Evolutionary conservation across 2,113 vertebrate genomes (phyloP), one percentile per base, ranked within the genome.

Genomic region (Rhynchopsitta pachyrhyncha): DNA sequence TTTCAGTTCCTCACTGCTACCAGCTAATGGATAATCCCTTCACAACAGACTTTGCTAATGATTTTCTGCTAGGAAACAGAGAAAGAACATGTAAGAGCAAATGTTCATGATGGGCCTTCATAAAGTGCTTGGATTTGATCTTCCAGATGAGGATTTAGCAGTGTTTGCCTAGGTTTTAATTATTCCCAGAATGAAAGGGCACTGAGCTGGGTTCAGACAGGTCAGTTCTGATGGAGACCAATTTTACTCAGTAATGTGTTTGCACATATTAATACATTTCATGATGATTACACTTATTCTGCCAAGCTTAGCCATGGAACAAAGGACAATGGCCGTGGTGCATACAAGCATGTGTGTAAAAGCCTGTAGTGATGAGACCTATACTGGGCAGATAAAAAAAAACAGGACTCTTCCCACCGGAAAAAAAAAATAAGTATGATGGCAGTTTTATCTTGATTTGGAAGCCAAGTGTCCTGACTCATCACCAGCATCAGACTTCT

Each of bases 371-470:
- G 52, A 52, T 71, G 78, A 92, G 76, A 20, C 35, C 60, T 92
- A 52, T 15, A 3, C 5, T 20, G 64, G 39, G 59, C n/a, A 63
- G 41, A 85, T 76, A 64, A 79, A 92, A 93, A 93, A 90, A 68
- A 35, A 1, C 22, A 86, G 75, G 42, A 82, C 31, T 9, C 19
- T 91, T 95, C 46, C 39, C n/a, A 80, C 7, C 66, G 49, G 27
- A 62, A 57, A 16, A 77, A 70, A 66, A 52, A 47, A 57, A 50
- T 55, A n/a, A 74, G 22, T 19, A 63, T 0, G 9, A 63, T 14
- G 73, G 46, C 74, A 57, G 57, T 92, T 90, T 84, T 62, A 93
- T 90, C 75, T 89, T 90, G 78, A 91, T 87, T 86, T 93, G 83
- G 92, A 96, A 96, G 74, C 66, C 39, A 59, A 82, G 29, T 59